Evolutionary conservation across 2,113 vertebrate genomes (phyloP).

Genomic region (Tetraodon nigroviridis): DNA sequence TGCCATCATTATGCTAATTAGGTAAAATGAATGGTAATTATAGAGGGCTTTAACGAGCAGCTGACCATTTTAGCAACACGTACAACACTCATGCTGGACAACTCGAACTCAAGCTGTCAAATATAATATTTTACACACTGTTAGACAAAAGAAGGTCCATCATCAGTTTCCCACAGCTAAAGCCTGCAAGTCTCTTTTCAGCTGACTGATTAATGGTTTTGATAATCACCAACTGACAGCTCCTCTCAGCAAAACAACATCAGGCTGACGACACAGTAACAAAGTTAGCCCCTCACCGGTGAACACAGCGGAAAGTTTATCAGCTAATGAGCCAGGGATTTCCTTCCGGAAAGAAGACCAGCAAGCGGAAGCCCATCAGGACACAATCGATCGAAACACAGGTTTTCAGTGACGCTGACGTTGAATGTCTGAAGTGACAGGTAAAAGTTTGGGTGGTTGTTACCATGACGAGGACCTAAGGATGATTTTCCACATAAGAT

Average conservation of each 20-base stretch:
- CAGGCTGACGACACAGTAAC: not conserved
- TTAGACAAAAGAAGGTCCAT: not conserved
- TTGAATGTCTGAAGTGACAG: too few species aligned
- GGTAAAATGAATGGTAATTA: too few species aligned
- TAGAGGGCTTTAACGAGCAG: too few species aligned
- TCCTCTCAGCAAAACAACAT: not conserved
- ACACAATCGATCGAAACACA: not conserved
- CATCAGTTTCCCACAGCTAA: not conserved
- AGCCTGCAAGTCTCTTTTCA: not conserved
- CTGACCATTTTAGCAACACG: too few species aligned
- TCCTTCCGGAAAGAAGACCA: not conserved
- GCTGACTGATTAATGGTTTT: not conserved
- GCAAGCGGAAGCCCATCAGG: not conserved
- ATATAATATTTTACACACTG: too few species aligned
- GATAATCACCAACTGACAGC: slow-evolving; percentile 3
- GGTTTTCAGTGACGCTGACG: too few species aligned
- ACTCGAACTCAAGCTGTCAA: too few species aligned
- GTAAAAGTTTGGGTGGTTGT: too few species aligned
- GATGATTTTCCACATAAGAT: not conserved
- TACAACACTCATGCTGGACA: too few species aligned
- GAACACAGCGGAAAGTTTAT: not conserved
- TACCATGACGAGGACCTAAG: too few species aligned
- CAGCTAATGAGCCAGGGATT: not conserved
- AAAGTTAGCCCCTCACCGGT: not conserved
- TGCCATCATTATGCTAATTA: too few species aligned